phyloP scores from a whole-genome alignment of 2,888 invertebrate genomes.

The Andrena haemorrhoa region DNA sequence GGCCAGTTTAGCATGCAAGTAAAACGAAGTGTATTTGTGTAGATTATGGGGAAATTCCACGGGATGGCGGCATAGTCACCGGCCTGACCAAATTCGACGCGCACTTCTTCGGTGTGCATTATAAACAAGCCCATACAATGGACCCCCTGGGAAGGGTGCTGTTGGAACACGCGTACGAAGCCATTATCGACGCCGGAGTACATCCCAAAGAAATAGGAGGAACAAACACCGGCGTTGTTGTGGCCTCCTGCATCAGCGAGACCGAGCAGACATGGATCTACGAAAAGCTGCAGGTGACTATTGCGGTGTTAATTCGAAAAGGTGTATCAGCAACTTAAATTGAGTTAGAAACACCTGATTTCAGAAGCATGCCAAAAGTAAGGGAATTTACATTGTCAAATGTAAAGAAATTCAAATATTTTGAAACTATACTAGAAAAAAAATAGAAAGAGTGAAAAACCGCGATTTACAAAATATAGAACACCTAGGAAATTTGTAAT shows the following conservation, averaged over 20 bases:
- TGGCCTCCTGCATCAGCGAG: constrained; percentile 90
- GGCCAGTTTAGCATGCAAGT: not conserved
- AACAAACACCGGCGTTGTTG: constrained; percentile 90
- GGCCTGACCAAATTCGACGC: constrained; percentile 89
- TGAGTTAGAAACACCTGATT: too few relatives aligned
- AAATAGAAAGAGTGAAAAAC: too few relatives aligned
- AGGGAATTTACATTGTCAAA: too few relatives aligned
- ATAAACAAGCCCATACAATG: constrained; percentile 86
- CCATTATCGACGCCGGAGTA: constrained; percentile 85
- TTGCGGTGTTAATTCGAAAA: not conserved
- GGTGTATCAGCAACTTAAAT: too few relatives aligned
- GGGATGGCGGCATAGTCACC: constrained; percentile 90
- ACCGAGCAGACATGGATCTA: constrained; percentile 90
- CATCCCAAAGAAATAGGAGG: constrained; percentile 89
- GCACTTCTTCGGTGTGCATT: constrained; percentile 86
- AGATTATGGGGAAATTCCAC: constrained; percentile 90
- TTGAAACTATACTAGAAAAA: too few relatives aligned
- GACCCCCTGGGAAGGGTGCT: constrained; percentile 88
- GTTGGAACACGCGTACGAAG: constrained; percentile 88
- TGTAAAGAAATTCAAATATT: too few relatives aligned
- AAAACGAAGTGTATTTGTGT: not conserved
- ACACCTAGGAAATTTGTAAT: too few relatives aligned
- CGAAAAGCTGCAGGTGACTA: constrained; percentile 87
- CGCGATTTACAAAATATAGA: too few relatives aligned
- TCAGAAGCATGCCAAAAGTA: too few relatives aligned